These are phyloP conservation scores for Ceratosolen solmsi DNA, from an alignment of 1,140 invertebrate genomes.

Conservation along the genomic window DNA sequence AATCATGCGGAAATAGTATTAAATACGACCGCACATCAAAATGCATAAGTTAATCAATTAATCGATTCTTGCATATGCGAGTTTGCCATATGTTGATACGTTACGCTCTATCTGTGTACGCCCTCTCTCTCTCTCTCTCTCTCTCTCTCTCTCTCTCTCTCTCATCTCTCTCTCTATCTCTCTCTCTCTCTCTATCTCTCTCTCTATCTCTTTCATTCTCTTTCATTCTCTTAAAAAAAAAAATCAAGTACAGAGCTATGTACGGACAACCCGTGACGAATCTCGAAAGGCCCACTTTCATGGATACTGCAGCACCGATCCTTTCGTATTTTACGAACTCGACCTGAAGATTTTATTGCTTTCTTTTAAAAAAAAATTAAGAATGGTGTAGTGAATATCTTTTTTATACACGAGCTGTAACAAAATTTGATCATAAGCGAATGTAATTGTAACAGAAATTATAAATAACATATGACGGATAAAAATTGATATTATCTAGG, in stretches of 20 bases:
- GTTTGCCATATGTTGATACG: too few species aligned
- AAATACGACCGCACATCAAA: too few species aligned
- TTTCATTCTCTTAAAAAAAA: not conserved
- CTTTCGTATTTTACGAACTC: conserved; percentile 33
- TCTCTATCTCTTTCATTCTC: not conserved
- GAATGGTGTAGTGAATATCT: not conserved
- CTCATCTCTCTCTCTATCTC: not conserved
- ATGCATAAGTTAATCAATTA: conserved; percentile 35
- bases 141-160: conserved; percentile 14
- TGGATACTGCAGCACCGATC: conserved; percentile 11
- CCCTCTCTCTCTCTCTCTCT: not conserved
- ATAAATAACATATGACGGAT: not conserved
- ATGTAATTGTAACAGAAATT: not conserved
- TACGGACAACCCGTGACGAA: conserved; percentile 33
- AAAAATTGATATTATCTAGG: not conserved
- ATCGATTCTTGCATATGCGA: not conserved
- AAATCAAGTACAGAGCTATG: not conserved
- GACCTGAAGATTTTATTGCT: conserved; percentile 15
- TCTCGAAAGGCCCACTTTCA: conserved; percentile 40
- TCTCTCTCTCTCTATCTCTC: not conserved
- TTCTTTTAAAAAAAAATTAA: conserved; percentile 28
- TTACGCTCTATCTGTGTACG: too few species aligned
- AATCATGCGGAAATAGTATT: conserved; percentile 11
- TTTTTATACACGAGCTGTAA: not conserved
- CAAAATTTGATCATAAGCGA: conserved; percentile 3